These are phyloP conservation scores for Caenorhabditis doughertyi DNA, from an alignment of 2,888 invertebrate species.

Conservation along the genomic window DNA sequence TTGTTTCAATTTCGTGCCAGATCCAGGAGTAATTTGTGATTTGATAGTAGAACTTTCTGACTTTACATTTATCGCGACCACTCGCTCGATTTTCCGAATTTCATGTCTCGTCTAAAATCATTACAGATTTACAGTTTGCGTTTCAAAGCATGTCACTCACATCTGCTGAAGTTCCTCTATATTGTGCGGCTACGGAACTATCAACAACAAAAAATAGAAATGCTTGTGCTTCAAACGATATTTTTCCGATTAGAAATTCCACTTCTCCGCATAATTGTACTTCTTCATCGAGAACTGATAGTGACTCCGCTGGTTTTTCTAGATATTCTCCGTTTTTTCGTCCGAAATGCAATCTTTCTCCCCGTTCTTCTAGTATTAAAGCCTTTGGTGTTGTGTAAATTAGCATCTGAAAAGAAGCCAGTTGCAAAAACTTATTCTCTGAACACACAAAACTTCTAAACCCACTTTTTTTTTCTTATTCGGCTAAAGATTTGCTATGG, in stretches of 20 bases:
- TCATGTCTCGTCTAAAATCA: no score
- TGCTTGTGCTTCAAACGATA: constrained; percentile 64
- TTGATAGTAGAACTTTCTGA: constrained; percentile 34
- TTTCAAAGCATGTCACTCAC: no score
- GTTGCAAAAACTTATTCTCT: background rate
- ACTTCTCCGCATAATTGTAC: constrained; percentile 64
- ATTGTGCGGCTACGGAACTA: constrained; percentile 64
- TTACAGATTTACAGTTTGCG: no score
- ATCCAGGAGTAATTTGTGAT: constrained; percentile 30
- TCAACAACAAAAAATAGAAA: constrained; percentile 73
- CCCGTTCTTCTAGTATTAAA: constrained; percentile 51
- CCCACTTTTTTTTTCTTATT: constrained; percentile 5
- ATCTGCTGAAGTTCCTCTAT: constrained; percentile 51
- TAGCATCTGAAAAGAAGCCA: constrained; percentile 49
- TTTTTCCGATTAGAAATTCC: constrained; percentile 69
- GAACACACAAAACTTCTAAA: background rate
- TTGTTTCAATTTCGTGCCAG: constrained; percentile 57
- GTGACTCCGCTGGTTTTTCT: constrained; percentile 19
- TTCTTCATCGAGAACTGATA: constrained; percentile 36
- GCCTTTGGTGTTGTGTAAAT: constrained; percentile 42
- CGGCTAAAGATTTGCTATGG: constrained; percentile 2
- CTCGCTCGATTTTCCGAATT: constrained; percentile 55
- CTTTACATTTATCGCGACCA: constrained; percentile 47
- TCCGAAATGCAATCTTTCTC: constrained; percentile 43
- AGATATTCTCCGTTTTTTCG: constrained; percentile 42